These are phyloP conservation scores for Poeciliopsis turrubarensis DNA, from an alignment of 2,113 vertebrate species.

Conservation along the genomic window DNA sequence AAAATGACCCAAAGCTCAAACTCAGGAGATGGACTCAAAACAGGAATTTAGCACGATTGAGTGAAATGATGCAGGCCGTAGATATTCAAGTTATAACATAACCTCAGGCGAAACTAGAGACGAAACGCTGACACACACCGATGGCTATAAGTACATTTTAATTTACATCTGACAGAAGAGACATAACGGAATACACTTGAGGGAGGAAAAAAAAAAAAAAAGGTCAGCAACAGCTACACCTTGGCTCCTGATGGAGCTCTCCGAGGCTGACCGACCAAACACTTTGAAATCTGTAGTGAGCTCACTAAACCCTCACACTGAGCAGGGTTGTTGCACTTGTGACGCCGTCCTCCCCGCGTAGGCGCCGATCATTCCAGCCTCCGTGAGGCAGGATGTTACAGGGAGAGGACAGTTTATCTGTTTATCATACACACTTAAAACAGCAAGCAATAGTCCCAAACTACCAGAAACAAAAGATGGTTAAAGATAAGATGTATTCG, in stretches of 20 bases:
- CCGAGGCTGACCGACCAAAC: constrained; percentile 5
- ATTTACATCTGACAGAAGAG: constrained; percentile 33
- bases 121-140: constrained; percentile 20
- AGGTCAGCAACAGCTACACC: background rate
- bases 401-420: constrained; percentile 23
- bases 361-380: background rate
- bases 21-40: background rate
- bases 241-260: background rate
- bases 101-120: background rate
- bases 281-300: constrained; percentile 23
- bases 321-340: background rate
- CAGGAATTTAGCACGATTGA: background rate
- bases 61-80: background rate
- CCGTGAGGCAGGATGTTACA: constrained; percentile 16
- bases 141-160: constrained; percentile 21
- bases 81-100: constrained; percentile 22
- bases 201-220: background rate
- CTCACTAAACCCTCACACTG: constrained; percentile 13
- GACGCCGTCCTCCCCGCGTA: constrained; percentile 13
- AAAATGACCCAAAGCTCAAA: background rate
- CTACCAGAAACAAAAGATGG: constrained; percentile 45
- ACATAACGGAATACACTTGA: constrained; percentile 19
- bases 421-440: constrained; percentile 42
- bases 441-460: constrained; percentile 51
- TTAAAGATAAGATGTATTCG: constrained; percentile 45